Conservation (phyloP, 2,888 invertebrate genomes). For the Brachyptera putata region DNA sequence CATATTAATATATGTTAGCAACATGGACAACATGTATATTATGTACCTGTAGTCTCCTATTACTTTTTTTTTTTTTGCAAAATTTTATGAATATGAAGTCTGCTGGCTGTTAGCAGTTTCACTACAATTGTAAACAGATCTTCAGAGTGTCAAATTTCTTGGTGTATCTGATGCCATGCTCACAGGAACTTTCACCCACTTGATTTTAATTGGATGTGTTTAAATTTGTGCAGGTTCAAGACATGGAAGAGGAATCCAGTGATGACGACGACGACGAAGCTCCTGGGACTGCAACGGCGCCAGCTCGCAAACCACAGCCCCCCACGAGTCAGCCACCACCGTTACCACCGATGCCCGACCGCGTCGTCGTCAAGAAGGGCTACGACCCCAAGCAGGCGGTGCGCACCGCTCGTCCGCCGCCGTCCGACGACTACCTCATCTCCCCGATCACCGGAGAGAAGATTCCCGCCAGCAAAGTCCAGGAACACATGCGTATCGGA, state of each 20-base stretch:
- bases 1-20: no score
- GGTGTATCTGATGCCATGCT: no score
- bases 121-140: no score
- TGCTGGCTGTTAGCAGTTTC: no score
- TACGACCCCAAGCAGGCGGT: constrained; percentile 88
- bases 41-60: no score
- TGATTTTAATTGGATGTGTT: no score
- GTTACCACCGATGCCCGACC: constrained; percentile 82
- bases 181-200: no score
- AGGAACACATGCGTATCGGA: constrained; percentile 97
- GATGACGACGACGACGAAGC: constrained; percentile 63
- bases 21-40: no score
- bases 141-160: no score
- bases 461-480: constrained; percentile 94
- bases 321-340: constrained; percentile 59
- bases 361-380: constrained; percentile 89
- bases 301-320: constrained; percentile 39
- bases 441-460: constrained; percentile 99
- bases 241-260: constrained; percentile 87
- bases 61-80: no score
- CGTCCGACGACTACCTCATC: constrained; percentile 86
- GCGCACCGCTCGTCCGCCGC: constrained; percentile 57
- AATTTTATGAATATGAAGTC: no score
- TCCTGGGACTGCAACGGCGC: constrained; percentile 36
- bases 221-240: constrained; percentile 66